Evolutionary conservation across 2,113 vertebrate species (phyloP), one percentile per base, ranked within the genome.

Genomic region (Amblyopsis rosae): DNA sequence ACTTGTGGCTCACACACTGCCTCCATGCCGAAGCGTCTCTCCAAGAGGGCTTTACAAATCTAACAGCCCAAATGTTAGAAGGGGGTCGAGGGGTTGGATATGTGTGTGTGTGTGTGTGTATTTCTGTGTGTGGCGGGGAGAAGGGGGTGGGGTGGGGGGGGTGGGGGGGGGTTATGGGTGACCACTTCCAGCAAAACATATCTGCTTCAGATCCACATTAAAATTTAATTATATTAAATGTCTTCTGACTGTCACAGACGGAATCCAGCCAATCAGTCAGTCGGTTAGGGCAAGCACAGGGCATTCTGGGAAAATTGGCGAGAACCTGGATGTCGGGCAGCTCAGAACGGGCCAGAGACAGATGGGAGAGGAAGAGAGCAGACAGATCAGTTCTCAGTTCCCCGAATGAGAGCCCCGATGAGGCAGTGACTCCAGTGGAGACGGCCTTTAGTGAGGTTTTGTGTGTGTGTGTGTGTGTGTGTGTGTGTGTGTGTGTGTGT

Each of bases 151-250:
- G n/a, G n/a, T 70, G 73, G 75, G 83, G 88, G 85, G 86, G 87
- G n/a, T n/a, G n/a, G 72, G 73, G 75, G 83, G 88, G 85, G 86
- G 87, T 26, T 26, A 26, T 26, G 26, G 81, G 86, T 74, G 86
- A 85, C 77, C 87, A 82, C 86, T 88, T 88, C 86, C 90, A 88
- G 72, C 72, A 73, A 89, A 90, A 91, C 84, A 90, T 90, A 89
- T 83, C 82, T 69, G 82, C 79, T 49, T 11, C 80, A 62, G 75
- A 78, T 83, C 73, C 85, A 81, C 82, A 80, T 87, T 84, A 3
- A 2, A 26, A 26, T 26, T 2, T 3, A 26, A 76, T 69, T 60
- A 85, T 83, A 88, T 89, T 83, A 90, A 82, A 88, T 71, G 75
- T 71, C 79, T 81, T 88, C 67, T 81, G 80, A 81, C 82, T 77